These are phyloP conservation scores for Helicorthomorpha holstii DNA, from an alignment of 1,140 invertebrate species.

Conservation along the genomic window DNA sequence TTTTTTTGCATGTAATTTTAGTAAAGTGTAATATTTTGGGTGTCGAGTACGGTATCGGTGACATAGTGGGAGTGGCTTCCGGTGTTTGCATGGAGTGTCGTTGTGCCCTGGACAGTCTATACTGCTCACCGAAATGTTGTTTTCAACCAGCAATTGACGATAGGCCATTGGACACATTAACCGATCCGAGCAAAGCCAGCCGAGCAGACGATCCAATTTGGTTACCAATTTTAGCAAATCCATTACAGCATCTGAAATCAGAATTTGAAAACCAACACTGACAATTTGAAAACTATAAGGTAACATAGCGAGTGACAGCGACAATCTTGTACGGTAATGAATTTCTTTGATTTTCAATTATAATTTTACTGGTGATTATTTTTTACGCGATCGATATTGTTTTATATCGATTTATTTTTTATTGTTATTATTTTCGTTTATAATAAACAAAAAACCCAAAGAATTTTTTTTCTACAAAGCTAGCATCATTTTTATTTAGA, in stretches of 20 bases:
- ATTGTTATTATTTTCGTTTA: no score
- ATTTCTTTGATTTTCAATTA: no score
- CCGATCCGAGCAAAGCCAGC: neutral
- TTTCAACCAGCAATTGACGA: constrained; percentile 19
- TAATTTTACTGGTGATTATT: no score
- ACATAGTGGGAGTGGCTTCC: constrained; percentile 20
- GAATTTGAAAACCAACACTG: constrained; percentile 1
- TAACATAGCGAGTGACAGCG: no score
- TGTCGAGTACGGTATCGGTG: constrained; percentile 17
- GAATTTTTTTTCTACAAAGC: no score
- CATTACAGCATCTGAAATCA: constrained; percentile 5
- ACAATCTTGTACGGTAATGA: no score
- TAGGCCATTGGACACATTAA: constrained; percentile 1
- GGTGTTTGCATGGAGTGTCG: constrained; percentile 21
- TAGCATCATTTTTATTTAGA: no score
- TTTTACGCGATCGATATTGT: no score
- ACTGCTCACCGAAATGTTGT: constrained; percentile 21
- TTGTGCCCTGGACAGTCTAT: constrained; percentile 19
- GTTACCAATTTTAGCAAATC: constrained; percentile 1
- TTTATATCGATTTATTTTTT: no score
- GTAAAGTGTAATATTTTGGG: constrained; percentile 17
- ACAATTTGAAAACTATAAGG: no score
- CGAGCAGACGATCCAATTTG: neutral
- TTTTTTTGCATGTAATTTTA: neutral
- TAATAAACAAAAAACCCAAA: no score